Conservation (phyloP, 2,113 vertebrate genomes). For the Apus apus region DNA sequence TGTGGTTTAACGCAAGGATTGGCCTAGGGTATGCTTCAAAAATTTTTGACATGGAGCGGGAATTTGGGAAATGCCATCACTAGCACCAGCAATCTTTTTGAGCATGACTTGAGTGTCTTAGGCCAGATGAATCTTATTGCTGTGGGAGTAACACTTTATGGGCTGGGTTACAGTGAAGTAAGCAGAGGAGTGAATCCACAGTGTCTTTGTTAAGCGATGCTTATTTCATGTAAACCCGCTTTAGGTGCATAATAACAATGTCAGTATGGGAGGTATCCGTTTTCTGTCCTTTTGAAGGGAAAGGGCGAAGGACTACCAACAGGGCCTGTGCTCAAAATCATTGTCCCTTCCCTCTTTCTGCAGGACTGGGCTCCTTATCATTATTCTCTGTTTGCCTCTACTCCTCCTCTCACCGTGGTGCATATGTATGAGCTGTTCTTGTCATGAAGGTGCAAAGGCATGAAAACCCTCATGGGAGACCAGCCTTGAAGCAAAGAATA, state of each 20-base stretch:
- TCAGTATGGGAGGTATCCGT: background rate
- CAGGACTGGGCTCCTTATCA: background rate
- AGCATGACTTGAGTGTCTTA: rapidly evolving
- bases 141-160: background rate
- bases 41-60: background rate
- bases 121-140: background rate
- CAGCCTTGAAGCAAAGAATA: background rate
- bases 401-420: background rate
- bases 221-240: background rate
- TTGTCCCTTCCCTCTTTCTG: background rate
- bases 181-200: background rate
- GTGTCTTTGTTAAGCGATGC: background rate
- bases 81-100: background rate
- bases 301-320: background rate
- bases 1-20: constrained; percentile 34
- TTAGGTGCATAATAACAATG: background rate
- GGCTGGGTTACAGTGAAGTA: background rate
- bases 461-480: background rate
- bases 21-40: background rate
- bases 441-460: background rate
- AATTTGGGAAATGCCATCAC: background rate
- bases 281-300: background rate
- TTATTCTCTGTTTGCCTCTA: background rate
- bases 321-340: background rate
- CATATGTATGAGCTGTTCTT: rapidly evolving